phyloP scores from a whole-genome alignment of 2,113 vertebrate genomes.

The Hippocampus mohnikei region DNA sequence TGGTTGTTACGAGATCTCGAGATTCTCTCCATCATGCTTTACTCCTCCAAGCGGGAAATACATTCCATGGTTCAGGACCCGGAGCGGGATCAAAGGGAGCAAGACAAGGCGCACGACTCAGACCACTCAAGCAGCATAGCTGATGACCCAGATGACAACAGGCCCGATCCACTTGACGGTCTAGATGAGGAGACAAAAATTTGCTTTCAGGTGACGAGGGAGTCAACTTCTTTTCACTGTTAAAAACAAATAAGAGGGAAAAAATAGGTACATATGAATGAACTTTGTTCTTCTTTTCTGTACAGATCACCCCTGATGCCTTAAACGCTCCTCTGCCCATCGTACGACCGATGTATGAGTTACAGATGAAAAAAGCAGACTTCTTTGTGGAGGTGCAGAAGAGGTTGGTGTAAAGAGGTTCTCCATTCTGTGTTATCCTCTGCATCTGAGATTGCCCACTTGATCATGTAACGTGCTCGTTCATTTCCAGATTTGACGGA shows the following conservation, averaged over 20 bases:
- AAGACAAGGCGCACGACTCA: slow-evolving; percentile 80
- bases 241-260: background rate
- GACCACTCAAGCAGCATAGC: slow-evolving; percentile 72
- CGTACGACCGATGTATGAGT: slow-evolving; percentile 90
- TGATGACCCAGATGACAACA: slow-evolving; percentile 76
- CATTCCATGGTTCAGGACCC: slow-evolving; percentile 79
- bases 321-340: slow-evolving; percentile 92
- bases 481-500: slow-evolving; percentile 82
- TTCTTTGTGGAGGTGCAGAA: slow-evolving; percentile 95
- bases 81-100: slow-evolving; percentile 76
- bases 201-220: slow-evolving; percentile 85
- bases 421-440: background rate
- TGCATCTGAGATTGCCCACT: too few relatives aligned
- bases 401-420: slow-evolving; percentile 69
- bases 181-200: slow-evolving; percentile 95
- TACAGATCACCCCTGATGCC: slow-evolving; percentile 91
- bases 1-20: slow-evolving; percentile 95
- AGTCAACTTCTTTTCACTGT: background rate
- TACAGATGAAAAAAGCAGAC: slow-evolving; percentile 94
- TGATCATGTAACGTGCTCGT: background rate
- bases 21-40: slow-evolving; percentile 95
- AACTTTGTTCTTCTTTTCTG: background rate
- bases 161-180: slow-evolving; percentile 86
- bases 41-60: slow-evolving; percentile 92
- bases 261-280: background rate